Percentiles rank a stretch among this genome's conserved stretches.
phyloP scores from a whole-genome alignment of 2,888 invertebrate species.

The Cyrtodaria siliqua region DNA sequence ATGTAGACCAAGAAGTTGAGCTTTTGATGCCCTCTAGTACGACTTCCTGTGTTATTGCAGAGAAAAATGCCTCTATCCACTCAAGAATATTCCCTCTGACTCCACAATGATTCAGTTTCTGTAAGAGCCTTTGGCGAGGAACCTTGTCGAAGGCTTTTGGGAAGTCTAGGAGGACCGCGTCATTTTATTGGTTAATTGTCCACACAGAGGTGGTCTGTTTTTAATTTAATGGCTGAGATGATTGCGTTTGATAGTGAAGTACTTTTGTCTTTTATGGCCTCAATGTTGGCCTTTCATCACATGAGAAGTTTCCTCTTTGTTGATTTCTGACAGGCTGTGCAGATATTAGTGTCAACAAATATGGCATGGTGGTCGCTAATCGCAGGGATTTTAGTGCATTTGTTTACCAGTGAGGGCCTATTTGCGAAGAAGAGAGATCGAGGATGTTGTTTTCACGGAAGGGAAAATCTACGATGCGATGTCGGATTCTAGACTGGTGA shows the following conservation, averaged over 20 bases:
- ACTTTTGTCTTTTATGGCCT: background rate
- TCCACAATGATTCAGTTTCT: background rate
- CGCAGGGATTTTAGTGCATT: constrained; percentile 11
- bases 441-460: no score
- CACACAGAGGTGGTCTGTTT: no score
- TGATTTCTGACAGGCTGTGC: constrained; percentile 13
- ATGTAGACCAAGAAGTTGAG: constrained; percentile 2
- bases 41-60: background rate
- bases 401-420: no score
- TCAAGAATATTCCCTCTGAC: background rate
- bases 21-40: background rate
- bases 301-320: constrained; percentile 21
- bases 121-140: background rate
- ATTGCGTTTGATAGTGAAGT: no score
- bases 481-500: no score
- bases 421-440: no score
- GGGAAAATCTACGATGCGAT: no score
- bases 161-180: constrained; percentile 7
- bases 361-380: constrained; percentile 40
- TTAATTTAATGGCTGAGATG: constrained; percentile 15
- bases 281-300: constrained; percentile 9
- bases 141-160: background rate
- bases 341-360: constrained; percentile 20
- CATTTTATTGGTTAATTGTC: constrained; percentile 21
- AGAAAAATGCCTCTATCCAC: no score